A percentile compares a stretch with the other conserved stretches of the same genome.
These are phyloP conservation scores for Drosophila mauritiana DNA, from an alignment of 1,140 invertebrate genomes.

Conservation along the genomic window DNA sequence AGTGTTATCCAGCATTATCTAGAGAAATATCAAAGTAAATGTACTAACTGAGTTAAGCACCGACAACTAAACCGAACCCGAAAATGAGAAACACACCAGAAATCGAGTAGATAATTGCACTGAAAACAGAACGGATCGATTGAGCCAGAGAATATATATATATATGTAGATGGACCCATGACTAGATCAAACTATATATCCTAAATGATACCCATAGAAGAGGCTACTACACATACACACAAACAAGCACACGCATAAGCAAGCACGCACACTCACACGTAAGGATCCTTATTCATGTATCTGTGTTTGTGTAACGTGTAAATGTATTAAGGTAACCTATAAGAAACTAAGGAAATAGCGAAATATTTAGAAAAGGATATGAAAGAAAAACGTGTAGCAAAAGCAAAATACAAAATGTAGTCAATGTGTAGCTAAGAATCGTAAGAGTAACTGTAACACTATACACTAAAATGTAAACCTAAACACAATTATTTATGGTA, in stretches of 20 bases:
- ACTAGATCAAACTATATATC: slow-evolving; percentile 52
- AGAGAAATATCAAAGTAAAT: slow-evolving; percentile 62
- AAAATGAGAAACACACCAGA: slow-evolving; percentile 43
- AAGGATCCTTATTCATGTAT: slow-evolving; percentile 42
- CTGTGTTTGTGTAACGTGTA: slow-evolving; percentile 48
- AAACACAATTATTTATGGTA: slow-evolving; percentile 80
- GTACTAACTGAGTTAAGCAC: slow-evolving; percentile 45
- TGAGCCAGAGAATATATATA: slow-evolving; percentile 21
- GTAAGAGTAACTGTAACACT: slow-evolving; percentile 77
- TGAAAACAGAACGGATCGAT: slow-evolving; percentile 44
- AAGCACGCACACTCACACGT: slow-evolving; percentile 18
- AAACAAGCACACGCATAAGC: slow-evolving; percentile 38
- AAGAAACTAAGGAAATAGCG: slow-evolving; percentile 45
- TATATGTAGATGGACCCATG: slow-evolving; percentile 45
- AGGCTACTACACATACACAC: slow-evolving; percentile 28
- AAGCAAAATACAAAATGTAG: slow-evolving; percentile 78
- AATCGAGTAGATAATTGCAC: slow-evolving; percentile 68
- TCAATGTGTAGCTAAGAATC: slow-evolving; percentile 79
- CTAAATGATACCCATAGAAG: slow-evolving; percentile 39
- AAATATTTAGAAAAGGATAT: slow-evolving; percentile 71
- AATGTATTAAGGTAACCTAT: slow-evolving; percentile 39
- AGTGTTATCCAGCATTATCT: slow-evolving; percentile 50
- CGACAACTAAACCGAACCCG: slow-evolving; percentile 49
- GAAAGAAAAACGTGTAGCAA: slow-evolving; percentile 64
- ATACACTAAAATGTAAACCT: slow-evolving; percentile 75